A percentile compares a stretch with the other conserved stretches of the same genome.
phyloP scores from a whole-genome alignment of 2,888 invertebrate species.

The Thalpophila matura region DNA sequence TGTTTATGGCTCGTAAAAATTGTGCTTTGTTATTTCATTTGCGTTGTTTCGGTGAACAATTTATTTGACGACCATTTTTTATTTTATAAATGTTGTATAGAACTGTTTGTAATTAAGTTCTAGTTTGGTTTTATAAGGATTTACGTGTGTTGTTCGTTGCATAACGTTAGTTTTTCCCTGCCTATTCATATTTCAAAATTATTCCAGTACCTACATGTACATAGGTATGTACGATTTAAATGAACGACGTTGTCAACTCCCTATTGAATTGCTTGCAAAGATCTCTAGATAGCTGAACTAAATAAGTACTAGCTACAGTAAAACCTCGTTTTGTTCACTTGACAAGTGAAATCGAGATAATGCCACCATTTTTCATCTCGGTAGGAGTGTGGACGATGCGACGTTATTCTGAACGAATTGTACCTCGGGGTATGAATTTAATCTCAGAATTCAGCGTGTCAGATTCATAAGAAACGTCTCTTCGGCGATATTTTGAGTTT shows the following conservation, averaged over 20 bases:
- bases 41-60: conserved; percentile 55
- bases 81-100: conserved; percentile 17
- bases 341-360: conserved; percentile 87
- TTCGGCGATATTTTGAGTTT: conserved; percentile 69
- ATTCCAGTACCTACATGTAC: no score
- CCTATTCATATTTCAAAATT: not conserved
- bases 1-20: conserved; percentile 73
- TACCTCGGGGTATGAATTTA: conserved; percentile 89
- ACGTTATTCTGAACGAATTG: conserved; percentile 84
- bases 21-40: conserved; percentile 65
- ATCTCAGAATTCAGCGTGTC: conserved; percentile 87
- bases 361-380: conserved; percentile 86
- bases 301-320: conserved; percentile 62
- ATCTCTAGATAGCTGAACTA: conserved; percentile 58
- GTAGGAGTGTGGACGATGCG: conserved; percentile 83
- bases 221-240: not conserved
- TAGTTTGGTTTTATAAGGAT: conserved; percentile 21
- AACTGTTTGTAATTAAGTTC: conserved; percentile 40
- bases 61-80: conserved; percentile 46
- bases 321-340: conserved; percentile 77
- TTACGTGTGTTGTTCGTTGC: conserved; percentile 4
- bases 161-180: not conserved
- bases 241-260: not conserved
- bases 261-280: conserved; percentile 15
- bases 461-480: conserved; percentile 85